Evolutionary conservation across 2,113 vertebrate species (phyloP).

Genomic region (Actenoides hombroni): DNA sequence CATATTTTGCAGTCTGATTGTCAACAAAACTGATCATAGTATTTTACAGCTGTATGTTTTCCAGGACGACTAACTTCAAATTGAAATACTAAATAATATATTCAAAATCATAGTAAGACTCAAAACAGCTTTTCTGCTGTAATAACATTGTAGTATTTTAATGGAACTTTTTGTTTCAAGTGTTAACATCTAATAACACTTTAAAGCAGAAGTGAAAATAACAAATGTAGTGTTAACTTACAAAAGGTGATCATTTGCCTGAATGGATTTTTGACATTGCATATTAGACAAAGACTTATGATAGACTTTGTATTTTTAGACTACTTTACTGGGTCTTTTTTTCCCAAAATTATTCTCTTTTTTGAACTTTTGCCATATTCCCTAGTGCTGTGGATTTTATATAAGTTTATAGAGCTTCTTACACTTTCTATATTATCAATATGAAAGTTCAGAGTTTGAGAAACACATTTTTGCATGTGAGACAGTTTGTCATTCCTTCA

Average conservation of each 20-base stretch:
- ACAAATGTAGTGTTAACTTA: neutral
- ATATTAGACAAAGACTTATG: neutral
- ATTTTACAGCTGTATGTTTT: neutral
- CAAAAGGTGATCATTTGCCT: accelerated
- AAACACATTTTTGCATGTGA: neutral
- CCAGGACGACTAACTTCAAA: neutral
- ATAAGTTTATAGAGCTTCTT: neutral
- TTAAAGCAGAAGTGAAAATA: neutral
- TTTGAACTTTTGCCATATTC: neutral
- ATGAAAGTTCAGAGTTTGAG: neutral
- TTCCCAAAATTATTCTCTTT: neutral
- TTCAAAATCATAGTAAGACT: neutral
- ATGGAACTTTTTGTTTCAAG: neutral
- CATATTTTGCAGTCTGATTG: neutral
- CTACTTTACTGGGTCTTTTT: neutral
- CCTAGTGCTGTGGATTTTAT: neutral
- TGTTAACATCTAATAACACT: neutral
- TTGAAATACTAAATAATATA: neutral
- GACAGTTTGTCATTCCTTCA: neutral
- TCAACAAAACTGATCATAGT: neutral
- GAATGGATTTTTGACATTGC: neutral
- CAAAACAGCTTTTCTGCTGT: neutral
- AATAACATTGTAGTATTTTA: neutral
- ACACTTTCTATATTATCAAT: neutral
- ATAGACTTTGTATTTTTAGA: neutral